Evolutionary conservation across 2,113 vertebrate genomes (phyloP).

Genomic region (Hemibagrus wyckioides): DNA sequence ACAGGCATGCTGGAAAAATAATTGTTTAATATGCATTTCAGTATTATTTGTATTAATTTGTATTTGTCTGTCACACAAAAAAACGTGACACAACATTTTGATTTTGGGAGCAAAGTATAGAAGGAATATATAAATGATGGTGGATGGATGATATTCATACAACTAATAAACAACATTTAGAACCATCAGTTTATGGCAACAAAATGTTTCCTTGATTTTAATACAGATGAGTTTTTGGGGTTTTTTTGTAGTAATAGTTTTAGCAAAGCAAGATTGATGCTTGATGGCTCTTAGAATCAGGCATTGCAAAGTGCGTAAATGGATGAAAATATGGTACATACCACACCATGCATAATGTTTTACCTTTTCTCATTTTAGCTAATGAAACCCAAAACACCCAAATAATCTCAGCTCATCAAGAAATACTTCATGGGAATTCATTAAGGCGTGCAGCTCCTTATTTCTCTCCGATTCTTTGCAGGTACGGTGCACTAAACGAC

Average conservation of each 20-base stretch:
- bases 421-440: background rate
- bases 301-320: background rate
- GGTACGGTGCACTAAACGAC: slow-evolving; percentile 79
- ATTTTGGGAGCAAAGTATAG: background rate
- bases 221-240: background rate
- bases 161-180: background rate
- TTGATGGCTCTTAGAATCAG: background rate
- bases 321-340: background rate
- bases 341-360: background rate
- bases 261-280: background rate
- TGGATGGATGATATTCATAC: background rate
- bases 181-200: background rate
- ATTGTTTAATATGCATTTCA: background rate
- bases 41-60: background rate
- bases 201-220: background rate
- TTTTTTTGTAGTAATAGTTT: background rate
- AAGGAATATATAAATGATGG: background rate
- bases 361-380: background rate
- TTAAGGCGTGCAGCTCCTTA: background rate
- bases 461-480: slow-evolving; percentile 59
- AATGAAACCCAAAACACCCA: background rate
- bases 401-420: background rate
- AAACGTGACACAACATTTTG: background rate
- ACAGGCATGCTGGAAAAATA: no score
- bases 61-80: no score